These are phyloP conservation scores for Nemotelus pantherinus DNA, from an alignment of 2,888 invertebrate species.

Conservation along the genomic window DNA sequence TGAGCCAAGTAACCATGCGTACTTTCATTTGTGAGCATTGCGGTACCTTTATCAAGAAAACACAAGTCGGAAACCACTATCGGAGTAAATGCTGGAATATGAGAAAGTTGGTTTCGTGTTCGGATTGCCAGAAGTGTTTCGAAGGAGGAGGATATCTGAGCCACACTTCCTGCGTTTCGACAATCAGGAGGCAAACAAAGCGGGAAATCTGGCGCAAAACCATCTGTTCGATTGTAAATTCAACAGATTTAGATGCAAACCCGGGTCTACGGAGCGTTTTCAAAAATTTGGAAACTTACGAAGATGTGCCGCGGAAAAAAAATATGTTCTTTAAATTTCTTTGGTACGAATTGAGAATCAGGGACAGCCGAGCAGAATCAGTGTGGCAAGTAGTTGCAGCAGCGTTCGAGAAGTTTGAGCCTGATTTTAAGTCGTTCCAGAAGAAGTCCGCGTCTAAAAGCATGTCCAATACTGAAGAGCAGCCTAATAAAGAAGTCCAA, in stretches of 20 bases:
- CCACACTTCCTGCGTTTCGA: conserved; percentile 86
- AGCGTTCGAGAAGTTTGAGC: conserved; percentile 63
- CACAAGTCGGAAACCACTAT: conserved; percentile 90
- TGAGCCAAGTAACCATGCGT: conserved; percentile 74
- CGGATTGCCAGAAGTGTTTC: conserved; percentile 92
- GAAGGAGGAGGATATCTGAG: conserved; percentile 79
- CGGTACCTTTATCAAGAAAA: conserved; percentile 90
- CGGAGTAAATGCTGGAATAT: conserved; percentile 75
- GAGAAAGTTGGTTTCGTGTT: conserved; percentile 81
- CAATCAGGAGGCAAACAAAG: conserved; percentile 89
- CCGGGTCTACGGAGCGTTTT: conserved; percentile 71
- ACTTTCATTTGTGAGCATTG: conserved; percentile 93
- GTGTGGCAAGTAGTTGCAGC: conserved; percentile 70
- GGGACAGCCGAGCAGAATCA: conserved; percentile 74
- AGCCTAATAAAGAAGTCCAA: not conserved
- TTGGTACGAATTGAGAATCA: conserved; percentile 71
- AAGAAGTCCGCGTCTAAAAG: not conserved
- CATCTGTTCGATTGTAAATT: conserved; percentile 59
- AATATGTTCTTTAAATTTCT: conserved; percentile 84
- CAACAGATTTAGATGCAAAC: conserved; percentile 55
- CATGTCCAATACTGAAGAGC: not conserved
- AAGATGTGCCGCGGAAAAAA: conserved; percentile 88
- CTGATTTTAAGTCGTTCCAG: no score
- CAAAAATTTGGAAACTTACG: conserved; percentile 73
- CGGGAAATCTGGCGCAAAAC: conserved; percentile 74